Evolutionary conservation across 1,140 invertebrate species (phyloP), one percentile per base, ranked within the genome.

Genomic region (Arctopsyche grandis): DNA sequence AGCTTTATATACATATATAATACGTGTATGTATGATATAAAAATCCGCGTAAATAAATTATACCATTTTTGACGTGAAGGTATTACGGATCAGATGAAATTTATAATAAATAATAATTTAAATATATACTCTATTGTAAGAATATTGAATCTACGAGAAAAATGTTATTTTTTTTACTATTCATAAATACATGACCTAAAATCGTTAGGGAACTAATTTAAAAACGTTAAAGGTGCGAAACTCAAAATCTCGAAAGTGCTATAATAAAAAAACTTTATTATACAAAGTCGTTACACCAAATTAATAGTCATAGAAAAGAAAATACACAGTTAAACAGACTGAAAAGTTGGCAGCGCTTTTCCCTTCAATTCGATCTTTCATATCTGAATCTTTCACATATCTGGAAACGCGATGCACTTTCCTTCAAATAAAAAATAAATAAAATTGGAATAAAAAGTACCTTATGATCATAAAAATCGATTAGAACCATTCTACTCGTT

Each of bases 31-130:
- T 76, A 76, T 66, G 19, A 69, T 69, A 58, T 58, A 43, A 43
- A 56, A 74, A 76, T 71, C 77, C 78, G 78, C 81, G 56, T 78
- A 78, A 82, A 78, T 79, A 56, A 81, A 79, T 71, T 80, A 80
- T 82, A 82, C 78, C 75, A 58, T 78, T 81, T 79, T 74, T 46
- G 19, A 76, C 16, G n/a, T 48, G n/a, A 76, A 76, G 56, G 74
- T 76, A 76, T 76, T 76, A 76, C 74, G 74, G 74, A 76, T 63
- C 74, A 76, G 74, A 76, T 76, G 19, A 63, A 76, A 74, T 29
- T 76, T 63, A 76, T 76, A 43, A 60, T 58, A 21, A 52, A 73
- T 75, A 75, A 76, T 76, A 76, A 76, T 76, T 29, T 56, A 63
- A 76, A 76, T 76, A 74, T 74, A 74, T 66, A 76, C 26, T 76